phyloP scores from a whole-genome alignment of 64 coral and sea anemone genomes.

The Montipora foliosa region DNA sequence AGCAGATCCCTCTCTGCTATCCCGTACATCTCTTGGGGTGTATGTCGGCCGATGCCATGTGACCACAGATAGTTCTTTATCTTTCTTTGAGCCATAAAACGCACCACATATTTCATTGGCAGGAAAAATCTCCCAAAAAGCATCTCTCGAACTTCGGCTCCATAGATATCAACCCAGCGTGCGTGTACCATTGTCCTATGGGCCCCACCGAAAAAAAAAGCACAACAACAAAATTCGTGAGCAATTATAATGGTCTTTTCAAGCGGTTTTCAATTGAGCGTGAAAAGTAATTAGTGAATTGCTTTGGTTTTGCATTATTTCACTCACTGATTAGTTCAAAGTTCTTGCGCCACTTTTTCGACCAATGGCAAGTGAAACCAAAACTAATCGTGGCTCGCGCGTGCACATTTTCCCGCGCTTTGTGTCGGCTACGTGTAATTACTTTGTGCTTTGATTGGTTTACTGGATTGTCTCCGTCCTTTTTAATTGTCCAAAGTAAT shows the following conservation, averaged over 20 bases:
- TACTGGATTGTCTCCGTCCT: no score
- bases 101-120: background rate
- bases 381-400: no score
- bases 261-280: no score
- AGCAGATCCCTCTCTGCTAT: conserved; percentile 56
- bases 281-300: no score
- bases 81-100: background rate
- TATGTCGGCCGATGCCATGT: conserved; percentile 54
- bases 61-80: background rate
- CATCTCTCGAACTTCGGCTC: background rate
- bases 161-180: background rate
- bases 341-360: no score
- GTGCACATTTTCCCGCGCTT: no score
- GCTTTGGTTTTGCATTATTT: no score
- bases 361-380: no score
- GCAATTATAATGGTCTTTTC: background rate
- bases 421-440: no score
- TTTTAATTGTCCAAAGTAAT: no score
- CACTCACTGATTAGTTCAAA: no score
- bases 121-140: background rate
- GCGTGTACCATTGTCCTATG: background rate
- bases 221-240: background rate
- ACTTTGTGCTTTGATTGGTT: no score
- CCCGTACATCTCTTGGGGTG: conserved; percentile 32
- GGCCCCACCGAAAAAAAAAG: background rate